A percentile compares a stretch with the other conserved stretches of the same genome.
phyloP scores from a whole-genome alignment of 1,140 invertebrate species.

The Calycopis cecrops region DNA sequence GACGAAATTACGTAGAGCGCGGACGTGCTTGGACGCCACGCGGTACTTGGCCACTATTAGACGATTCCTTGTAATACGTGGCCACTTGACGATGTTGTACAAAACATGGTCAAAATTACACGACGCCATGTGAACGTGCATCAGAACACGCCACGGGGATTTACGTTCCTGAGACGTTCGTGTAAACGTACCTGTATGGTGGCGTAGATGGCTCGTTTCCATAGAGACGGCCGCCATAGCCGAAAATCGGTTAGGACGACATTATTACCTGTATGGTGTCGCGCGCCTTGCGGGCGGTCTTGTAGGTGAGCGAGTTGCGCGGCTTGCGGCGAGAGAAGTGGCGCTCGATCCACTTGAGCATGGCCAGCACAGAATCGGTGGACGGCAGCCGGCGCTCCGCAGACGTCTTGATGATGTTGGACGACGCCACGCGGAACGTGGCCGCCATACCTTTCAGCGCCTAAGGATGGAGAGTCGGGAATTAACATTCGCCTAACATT shows the following conservation, averaged over 20 bases:
- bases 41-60: too few species aligned
- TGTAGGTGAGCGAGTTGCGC: conserved; percentile 76
- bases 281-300: conserved; percentile 74
- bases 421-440: conserved; percentile 90
- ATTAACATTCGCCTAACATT: neutral
- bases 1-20: too few species aligned
- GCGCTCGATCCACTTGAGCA: conserved; percentile 92
- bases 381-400: conserved; percentile 90
- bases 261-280: conserved; percentile 82
- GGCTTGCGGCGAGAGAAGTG: conserved; percentile 86
- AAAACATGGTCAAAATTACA: too few species aligned
- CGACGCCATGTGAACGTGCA: too few species aligned
- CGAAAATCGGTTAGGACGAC: too few species aligned
- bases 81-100: too few species aligned
- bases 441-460: conserved; percentile 92
- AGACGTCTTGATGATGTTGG: conserved; percentile 88
- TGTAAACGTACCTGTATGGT: conserved; percentile 85
- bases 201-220: too few species aligned
- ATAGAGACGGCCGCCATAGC: too few species aligned
- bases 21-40: too few species aligned
- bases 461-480: conserved; percentile 52
- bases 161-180: conserved; percentile 55
- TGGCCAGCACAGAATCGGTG: conserved; percentile 90
- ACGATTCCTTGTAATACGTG: too few species aligned
- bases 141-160: too few species aligned